phyloP scores from a whole-genome alignment of 1,140 invertebrate species.

The Copidosoma floridanum region DNA sequence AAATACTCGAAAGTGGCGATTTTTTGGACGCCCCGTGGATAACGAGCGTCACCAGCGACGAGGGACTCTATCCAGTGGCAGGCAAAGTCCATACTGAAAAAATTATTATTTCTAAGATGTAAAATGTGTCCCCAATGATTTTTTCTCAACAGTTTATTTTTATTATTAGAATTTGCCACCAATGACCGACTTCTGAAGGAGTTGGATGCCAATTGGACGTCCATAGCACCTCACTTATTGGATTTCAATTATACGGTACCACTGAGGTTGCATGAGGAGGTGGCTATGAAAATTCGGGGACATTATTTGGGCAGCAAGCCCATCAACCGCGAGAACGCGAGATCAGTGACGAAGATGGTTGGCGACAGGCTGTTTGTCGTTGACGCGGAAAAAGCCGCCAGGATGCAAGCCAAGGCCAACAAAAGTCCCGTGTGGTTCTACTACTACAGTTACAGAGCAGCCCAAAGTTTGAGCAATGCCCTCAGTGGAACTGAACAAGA shows the following conservation, averaged over 20 bases:
- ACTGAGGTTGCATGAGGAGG: constrained; percentile 37
- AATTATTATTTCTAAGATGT: too few relatives aligned
- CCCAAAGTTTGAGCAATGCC: constrained; percentile 50
- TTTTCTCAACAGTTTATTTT: too few relatives aligned
- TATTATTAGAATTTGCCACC: constrained; percentile 49
- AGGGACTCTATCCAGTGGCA: too few relatives aligned
- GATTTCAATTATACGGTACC: constrained; percentile 62
- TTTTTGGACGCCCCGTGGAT: too few relatives aligned
- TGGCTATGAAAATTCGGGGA: constrained; percentile 56
- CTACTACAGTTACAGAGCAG: constrained; percentile 59
- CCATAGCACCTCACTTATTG: constrained; percentile 57
- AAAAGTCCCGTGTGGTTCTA: too few relatives aligned
- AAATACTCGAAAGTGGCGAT: too few relatives aligned
- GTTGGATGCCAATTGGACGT: constrained; percentile 57
- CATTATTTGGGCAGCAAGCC: constrained; percentile 54
- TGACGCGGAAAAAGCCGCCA: constrained; percentile 56
- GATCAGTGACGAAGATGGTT: constrained; percentile 50
- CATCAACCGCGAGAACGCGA: constrained; percentile 34
- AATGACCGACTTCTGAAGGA: constrained; percentile 49
- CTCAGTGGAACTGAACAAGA: constrained; percentile 49
- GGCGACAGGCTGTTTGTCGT: constrained; percentile 59
- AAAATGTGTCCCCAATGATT: too few relatives aligned
- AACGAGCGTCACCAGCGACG: too few relatives aligned
- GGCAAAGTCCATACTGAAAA: too few relatives aligned
- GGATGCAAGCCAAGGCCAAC: constrained; percentile 52